phyloP scores from a whole-genome alignment of 2,797 vertebrate species.

The Squalus acanthias region DNA sequence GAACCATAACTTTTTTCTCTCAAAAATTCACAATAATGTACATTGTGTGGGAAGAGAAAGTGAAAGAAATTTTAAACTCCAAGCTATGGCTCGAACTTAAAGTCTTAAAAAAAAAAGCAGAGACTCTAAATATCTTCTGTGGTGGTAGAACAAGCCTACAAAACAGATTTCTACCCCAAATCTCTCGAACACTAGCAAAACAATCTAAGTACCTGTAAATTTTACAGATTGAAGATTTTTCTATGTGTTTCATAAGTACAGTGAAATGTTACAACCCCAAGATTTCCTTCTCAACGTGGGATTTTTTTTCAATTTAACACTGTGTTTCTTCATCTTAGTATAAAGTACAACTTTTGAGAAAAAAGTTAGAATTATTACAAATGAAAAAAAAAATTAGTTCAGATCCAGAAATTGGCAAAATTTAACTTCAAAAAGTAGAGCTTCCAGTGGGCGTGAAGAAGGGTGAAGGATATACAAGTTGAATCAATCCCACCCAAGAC shows the following conservation, averaged over 20 bases:
- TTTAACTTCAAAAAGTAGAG: background rate
- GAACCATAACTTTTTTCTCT: background rate
- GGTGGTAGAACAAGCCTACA: background rate
- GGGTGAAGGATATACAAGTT: background rate
- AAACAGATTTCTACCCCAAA: conserved; percentile 1
- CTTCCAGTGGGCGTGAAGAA: background rate
- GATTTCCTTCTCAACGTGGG: background rate
- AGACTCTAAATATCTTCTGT: background rate
- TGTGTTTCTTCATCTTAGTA: conserved; percentile 25
- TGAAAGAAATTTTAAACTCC: background rate
- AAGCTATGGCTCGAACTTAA: background rate
- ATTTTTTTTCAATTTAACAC: conserved; percentile 25
- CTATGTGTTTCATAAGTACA: conserved; percentile 29
- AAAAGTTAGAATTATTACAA: background rate
- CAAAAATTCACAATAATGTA: conserved; percentile 7
- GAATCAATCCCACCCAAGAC: background rate
- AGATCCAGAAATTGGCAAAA: conserved; percentile 9
- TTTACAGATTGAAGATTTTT: conserved; percentile 16
- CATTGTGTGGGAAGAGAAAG: background rate
- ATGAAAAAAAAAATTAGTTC: background rate
- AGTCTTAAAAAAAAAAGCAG: background rate
- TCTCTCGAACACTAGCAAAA: background rate
- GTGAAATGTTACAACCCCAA: conserved; percentile 30
- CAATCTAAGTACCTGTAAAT: conserved; percentile 16
- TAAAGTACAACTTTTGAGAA: conserved; percentile 23